These are phyloP conservation scores for Homalodisca vitripennis DNA, from an alignment of 1,140 invertebrate genomes.

Conservation along the genomic window DNA sequence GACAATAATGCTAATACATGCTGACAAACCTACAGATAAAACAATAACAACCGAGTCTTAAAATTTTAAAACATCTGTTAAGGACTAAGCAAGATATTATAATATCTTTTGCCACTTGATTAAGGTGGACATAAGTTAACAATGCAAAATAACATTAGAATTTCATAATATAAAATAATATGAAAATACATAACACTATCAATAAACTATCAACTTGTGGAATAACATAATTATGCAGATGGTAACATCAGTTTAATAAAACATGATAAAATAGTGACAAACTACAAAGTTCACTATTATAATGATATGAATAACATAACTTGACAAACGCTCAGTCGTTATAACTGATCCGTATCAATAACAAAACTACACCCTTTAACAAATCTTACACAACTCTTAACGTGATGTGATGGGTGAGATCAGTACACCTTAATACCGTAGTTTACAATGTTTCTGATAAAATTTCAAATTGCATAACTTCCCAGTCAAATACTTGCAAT, in stretches of 20 bases:
- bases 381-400: background rate
- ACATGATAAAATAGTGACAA: background rate
- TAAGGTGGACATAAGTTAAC: too few relatives aligned
- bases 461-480: constrained; percentile 1
- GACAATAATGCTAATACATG: too few relatives aligned
- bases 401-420: constrained; percentile 12
- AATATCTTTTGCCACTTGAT: too few relatives aligned
- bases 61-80: too few relatives aligned
- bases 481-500: constrained; percentile 5
- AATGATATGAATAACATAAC: background rate
- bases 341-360: background rate
- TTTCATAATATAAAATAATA: constrained; percentile 13
- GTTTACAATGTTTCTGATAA: too few relatives aligned
- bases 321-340: background rate
- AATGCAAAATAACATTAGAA: background rate
- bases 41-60: too few relatives aligned
- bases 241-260: constrained; percentile 8
- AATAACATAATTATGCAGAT: background rate
- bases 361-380: background rate
- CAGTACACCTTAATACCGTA: background rate
- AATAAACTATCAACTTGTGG: constrained; percentile 9
- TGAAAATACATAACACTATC: constrained; percentile 3
- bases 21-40: too few relatives aligned
- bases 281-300: background rate
- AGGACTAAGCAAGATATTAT: too few relatives aligned